Base-by-base conservation (phyloP, 1,140 invertebrate species). In the Monochamus saltuarius region DNA sequence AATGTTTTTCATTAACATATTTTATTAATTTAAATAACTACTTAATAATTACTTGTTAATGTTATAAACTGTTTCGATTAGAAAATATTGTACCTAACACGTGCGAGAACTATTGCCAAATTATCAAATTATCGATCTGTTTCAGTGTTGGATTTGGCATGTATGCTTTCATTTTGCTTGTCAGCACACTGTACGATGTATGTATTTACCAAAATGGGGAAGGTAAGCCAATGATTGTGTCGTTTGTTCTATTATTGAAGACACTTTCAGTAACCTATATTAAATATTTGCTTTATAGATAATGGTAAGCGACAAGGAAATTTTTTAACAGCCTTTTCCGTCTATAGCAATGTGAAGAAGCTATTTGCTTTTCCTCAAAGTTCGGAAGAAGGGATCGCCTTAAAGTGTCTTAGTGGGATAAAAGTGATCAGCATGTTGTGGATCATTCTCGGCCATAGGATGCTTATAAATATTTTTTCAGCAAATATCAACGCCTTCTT, bases 361-460 rank as follows among this genome's bases (percentile, higher is more conserved):
- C 55, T 56, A 35, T 45, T 43, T 4, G 10, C 13, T 16, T 14
- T 46, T 22, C n/a, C 10, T 17, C 1, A 46, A 17, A 19, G 10
- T 14, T 16, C n/a, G 34, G 11, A 16, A n/a, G 11, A 43, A 11
- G 56, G 70, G 11, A 69, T 66, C 1, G 62, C 66, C 7, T 57
- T 84, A 7, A 70, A 75, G 19, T 83, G 80, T 59, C 40, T 86
- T 35, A 79, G 83, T 53, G 84, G 84, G 0, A 68, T 86, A 17
- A 79, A 84, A 51, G 78, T 81, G n/a, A 68, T 88, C n/a, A 83
- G 83, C 47, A 84, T 88, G 77, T 72, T 81, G 16, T 89, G 87
- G 87, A 81, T 89, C n/a, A 78, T 88, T 8, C 66, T 87, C 2
- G 85, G 85, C 0, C 87, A 89, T 53, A 67, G 76, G 8, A 81